Percentiles rank a stretch among this genome's conserved stretches.
These are phyloP conservation scores for Silurus glanis DNA, from an alignment of 2,113 vertebrate genomes.

Conservation along the genomic window DNA sequence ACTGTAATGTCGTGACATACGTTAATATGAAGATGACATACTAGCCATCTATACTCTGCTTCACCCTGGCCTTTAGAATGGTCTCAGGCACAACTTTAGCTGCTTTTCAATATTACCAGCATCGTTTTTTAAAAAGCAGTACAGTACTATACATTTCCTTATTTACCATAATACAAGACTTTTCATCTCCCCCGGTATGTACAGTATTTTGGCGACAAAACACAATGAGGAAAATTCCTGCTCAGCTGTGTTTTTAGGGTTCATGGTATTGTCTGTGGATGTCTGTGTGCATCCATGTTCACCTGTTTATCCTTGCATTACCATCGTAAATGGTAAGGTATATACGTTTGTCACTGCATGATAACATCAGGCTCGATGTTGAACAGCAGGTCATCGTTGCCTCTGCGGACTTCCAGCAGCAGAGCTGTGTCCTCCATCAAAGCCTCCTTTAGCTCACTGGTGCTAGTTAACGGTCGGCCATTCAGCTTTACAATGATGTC, in stretches of 20 bases:
- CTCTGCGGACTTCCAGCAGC: constrained; percentile 87
- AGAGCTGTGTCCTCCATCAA: constrained; percentile 84
- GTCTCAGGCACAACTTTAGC: constrained; percentile 22
- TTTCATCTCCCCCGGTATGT: not conserved
- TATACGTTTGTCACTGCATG: constrained; percentile 73
- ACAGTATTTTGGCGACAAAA: constrained; percentile 10
- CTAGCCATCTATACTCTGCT: not conserved
- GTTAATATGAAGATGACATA: not conserved
- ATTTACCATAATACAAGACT: constrained; percentile 21
- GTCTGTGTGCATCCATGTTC: not conserved
- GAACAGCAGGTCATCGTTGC: constrained; percentile 91
- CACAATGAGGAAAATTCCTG: not conserved
- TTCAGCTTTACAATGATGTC: constrained; percentile 93
- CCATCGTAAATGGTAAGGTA: not conserved
- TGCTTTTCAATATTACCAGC: constrained; percentile 38
- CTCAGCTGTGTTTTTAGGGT: not conserved
- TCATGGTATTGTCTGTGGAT: not conserved
- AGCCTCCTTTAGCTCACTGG: constrained; percentile 86
- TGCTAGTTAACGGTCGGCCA: constrained; percentile 77
- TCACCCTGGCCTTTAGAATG: constrained; percentile 9
- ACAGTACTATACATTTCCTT: constrained; percentile 37
- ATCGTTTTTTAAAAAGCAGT: constrained; percentile 43
- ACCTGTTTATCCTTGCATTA: constrained; percentile 9
- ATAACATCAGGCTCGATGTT: constrained; percentile 89
- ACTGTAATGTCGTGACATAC: not conserved